These are phyloP conservation scores for Drosophila navojoa DNA, from an alignment of 1,140 invertebrate species.

Conservation along the genomic window DNA sequence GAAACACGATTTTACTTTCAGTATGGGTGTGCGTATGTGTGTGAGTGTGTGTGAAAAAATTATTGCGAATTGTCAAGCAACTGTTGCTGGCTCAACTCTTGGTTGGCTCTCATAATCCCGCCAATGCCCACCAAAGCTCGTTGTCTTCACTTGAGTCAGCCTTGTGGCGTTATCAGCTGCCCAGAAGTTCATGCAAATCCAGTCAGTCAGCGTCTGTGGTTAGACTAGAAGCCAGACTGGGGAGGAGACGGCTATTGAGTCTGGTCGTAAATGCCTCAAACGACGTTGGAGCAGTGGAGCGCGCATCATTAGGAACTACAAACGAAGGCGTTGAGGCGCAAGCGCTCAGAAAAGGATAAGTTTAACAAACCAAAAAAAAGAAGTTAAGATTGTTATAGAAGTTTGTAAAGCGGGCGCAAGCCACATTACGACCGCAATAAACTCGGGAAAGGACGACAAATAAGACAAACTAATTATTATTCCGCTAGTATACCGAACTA, in stretches of 20 bases:
- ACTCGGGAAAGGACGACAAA: too few species aligned
- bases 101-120: constrained; percentile 59
- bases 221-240: background rate
- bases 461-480: too few species aligned
- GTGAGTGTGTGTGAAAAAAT: constrained; percentile 29
- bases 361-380: constrained; percentile 42
- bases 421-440: too few species aligned
- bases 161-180: constrained; percentile 47
- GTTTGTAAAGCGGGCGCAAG: too few species aligned
- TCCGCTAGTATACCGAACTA: too few species aligned
- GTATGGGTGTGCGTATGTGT: constrained; percentile 26
- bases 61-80: constrained; percentile 65
- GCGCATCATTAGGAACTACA: constrained; percentile 56
- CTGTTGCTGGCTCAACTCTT: constrained; percentile 40
- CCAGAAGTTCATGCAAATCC: constrained; percentile 32
- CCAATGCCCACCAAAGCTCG: background rate
- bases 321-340: constrained; percentile 56
- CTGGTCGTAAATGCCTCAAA: background rate
- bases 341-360: constrained; percentile 59
- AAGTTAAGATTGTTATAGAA: too few species aligned
- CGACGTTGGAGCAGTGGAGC: constrained; percentile 56
- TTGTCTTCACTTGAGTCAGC: constrained; percentile 55
- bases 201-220: constrained; percentile 8
- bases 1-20: constrained; percentile 67
- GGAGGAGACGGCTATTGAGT: background rate